Evolutionary conservation across 2,797 vertebrate species (phyloP).

Genomic region (Gymnocypris eckloni): DNA sequence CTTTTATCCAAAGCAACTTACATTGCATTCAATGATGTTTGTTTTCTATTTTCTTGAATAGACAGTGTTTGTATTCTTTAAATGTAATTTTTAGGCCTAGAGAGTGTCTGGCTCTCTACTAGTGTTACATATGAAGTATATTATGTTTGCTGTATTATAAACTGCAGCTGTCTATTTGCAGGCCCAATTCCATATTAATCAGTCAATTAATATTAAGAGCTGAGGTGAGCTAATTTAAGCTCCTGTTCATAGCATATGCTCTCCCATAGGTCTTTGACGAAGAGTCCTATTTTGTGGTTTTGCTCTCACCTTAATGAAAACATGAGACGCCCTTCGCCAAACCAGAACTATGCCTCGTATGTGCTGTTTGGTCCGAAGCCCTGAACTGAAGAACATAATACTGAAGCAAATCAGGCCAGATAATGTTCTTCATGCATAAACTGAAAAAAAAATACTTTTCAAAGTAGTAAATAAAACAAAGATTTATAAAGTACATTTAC

Average conservation of each 20-base stretch:
- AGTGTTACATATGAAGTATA: background rate
- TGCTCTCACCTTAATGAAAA: slow-evolving; percentile 50
- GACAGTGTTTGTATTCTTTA: background rate
- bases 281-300: slow-evolving; percentile 39
- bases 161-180: background rate
- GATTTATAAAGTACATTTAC: background rate
- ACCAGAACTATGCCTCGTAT: slow-evolving; percentile 40
- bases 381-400: slow-evolving; percentile 15
- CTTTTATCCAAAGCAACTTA: background rate
- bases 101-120: background rate
- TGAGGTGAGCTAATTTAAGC: slow-evolving; percentile 9
- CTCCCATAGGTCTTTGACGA: slow-evolving; percentile 23
- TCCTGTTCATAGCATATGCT: slow-evolving; percentile 1
- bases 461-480: background rate
- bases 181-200: slow-evolving; percentile 27
- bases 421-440: background rate
- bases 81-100: background rate
- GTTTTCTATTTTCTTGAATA: background rate
- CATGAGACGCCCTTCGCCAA: slow-evolving; percentile 26
- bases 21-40: background rate
- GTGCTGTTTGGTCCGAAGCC: slow-evolving; percentile 23
- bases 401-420: background rate
- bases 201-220: slow-evolving; percentile 26
- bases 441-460: background rate
- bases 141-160: background rate